A percentile compares a stretch with the other conserved stretches of the same genome.
These are phyloP conservation scores for Rhingia rostrata DNA, from an alignment of 2,888 invertebrate species.

Conservation along the genomic window DNA sequence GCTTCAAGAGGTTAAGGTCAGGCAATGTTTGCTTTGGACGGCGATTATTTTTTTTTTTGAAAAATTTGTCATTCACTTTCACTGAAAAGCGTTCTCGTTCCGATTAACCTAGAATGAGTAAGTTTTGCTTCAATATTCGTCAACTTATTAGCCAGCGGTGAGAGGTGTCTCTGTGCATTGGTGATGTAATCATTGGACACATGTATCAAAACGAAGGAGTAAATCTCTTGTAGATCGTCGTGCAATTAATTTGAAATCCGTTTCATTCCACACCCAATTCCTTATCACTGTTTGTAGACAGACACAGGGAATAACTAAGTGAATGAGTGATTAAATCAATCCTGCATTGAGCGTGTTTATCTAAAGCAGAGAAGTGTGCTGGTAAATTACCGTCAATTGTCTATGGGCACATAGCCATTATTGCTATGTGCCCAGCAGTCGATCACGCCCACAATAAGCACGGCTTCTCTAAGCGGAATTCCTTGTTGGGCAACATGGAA, in stretches of 20 bases:
- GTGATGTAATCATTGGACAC: conserved; percentile 3
- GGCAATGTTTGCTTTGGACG: conserved; percentile 26
- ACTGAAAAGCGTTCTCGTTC: background rate
- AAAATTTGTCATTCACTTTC: conserved; percentile 45
- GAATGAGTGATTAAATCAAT: conserved; percentile 40
- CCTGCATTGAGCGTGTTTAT: conserved; percentile 38
- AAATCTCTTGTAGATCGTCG: background rate
- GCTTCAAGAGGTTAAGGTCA: conserved; percentile 34
- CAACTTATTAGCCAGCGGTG: conserved; percentile 7
- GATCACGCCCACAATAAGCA: conserved; percentile 54
- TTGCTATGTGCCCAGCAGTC: conserved; percentile 1
- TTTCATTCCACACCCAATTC: conserved; percentile 31
- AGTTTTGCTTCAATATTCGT: conserved; percentile 7
- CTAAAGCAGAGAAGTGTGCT: conserved; percentile 44
- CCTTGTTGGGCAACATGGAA: conserved; percentile 42
- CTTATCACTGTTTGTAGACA: conserved; percentile 27
- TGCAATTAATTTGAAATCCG: conserved; percentile 2
- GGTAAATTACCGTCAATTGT: conserved; percentile 65
- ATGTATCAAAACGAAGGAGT: conserved; percentile 9
- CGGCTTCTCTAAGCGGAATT: conserved; percentile 41
- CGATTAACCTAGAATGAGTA: conserved; percentile 12
- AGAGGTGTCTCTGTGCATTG: background rate
- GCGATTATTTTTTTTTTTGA: background rate
- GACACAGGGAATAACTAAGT: background rate
- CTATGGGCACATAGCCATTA: conserved; percentile 1